Base-by-base conservation (phyloP, 2,797 vertebrate species). In the Tenualosa ilisha region DNA sequence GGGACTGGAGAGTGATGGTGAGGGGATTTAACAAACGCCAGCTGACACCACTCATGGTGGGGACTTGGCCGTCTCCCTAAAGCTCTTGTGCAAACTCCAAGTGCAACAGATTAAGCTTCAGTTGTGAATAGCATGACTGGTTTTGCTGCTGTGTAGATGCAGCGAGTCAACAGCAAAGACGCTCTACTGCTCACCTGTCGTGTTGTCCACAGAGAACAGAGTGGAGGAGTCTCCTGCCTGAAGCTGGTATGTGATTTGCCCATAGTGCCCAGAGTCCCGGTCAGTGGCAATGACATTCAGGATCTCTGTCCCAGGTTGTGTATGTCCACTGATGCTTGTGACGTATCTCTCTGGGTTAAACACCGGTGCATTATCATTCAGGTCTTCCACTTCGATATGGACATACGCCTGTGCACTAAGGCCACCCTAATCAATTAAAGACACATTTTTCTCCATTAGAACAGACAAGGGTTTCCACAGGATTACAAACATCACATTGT, bases 341-440 rank as follows among this genome's bases (percentile, higher is more conserved):
- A 92, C 68, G 37, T 99, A 99, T 37, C 88, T 81, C 0, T 92
- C 91, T 0, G 97, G 97, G 79, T 95, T 95, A 92, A 99, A 99
- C 88, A 96, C 92, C 0, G 98, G 98, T 40, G 89, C 89, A 40
- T 98, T 97, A 82, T 99, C 98, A 0, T 99, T 99, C 85, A 97
- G 88, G 81, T 99, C 98, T 85, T 97, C 96, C 85, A 99, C 92
- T 82, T 97, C 96, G 0, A 99, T 95, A 85, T 95, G 97, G 85
- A 98, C 96, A 86, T 97, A 98, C 56, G 97, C 96, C 84, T 98
- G 97, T 79, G 97, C 96, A 9, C 96, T 97, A 84, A 98, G 93
- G 9, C 97, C 97, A 81, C 97, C 98, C 98, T 99, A 91, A 88
- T 2, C 79, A 82, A 22, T 59, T 20, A 26, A 59, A 59, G n/a